Conservation (phyloP, 2,113 vertebrate genomes). For the Coryphaenoides rupestris region DNA sequence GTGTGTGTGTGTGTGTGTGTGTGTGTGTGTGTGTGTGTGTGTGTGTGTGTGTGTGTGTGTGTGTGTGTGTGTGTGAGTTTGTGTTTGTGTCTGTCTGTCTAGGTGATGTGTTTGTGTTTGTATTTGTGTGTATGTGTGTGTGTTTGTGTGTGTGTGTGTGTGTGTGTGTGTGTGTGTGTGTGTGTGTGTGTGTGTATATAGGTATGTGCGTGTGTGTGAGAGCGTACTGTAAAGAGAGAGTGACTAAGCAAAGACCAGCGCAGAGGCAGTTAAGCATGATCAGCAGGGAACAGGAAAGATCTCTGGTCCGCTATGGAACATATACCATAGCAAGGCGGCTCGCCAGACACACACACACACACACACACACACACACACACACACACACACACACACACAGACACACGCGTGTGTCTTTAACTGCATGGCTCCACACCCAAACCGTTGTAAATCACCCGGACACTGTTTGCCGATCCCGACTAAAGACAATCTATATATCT, state of each 20-base stretch:
- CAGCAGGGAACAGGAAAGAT: slow-evolving; percentile 23
- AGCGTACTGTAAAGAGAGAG: neutral
- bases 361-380: no score
- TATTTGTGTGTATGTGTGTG: neutral
- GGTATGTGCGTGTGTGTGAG: neutral
- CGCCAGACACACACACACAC: neutral
- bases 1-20: slow-evolving; percentile 7
- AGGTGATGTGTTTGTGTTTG: neutral
- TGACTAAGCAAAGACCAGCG: slow-evolving; percentile 3
- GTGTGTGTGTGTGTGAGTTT: neutral
- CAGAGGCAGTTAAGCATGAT: slow-evolving; percentile 31
- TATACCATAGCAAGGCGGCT: neutral
- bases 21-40: neutral
- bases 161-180: slow-evolving; percentile 1
- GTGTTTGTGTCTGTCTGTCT: neutral
- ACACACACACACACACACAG: no score
- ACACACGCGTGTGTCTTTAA: neutral
- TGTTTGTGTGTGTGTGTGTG: slow-evolving; percentile 1
- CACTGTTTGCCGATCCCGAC: no score
- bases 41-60: neutral
- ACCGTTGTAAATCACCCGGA: neutral
- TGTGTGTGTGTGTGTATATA: neutral
- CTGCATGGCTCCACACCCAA: neutral
- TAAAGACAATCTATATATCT: no score
- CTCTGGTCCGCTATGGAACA: slow-evolving; percentile 16